Conservation (phyloP, 2,888 invertebrate genomes). For the Phragmatobia fuliginosa region DNA sequence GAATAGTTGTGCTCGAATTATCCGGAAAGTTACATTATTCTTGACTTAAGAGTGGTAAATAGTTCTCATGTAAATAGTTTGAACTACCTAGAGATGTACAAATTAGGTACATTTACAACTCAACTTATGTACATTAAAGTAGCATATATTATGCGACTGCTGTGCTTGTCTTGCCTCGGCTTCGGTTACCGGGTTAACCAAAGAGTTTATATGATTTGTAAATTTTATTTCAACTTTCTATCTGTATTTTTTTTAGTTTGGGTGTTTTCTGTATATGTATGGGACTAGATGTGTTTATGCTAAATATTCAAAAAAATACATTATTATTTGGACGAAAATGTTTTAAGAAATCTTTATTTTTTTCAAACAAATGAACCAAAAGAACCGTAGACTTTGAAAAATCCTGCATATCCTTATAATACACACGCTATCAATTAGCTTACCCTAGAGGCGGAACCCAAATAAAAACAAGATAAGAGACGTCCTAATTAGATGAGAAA, state of each 20-base stretch:
- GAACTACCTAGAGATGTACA: not conserved
- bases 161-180: too few species aligned
- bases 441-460: constrained; percentile 54
- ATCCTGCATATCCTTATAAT: not conserved
- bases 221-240: too few species aligned
- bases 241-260: too few species aligned
- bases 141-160: too few species aligned
- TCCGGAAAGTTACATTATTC: not conserved
- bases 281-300: too few species aligned
- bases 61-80: not conserved
- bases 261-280: too few species aligned
- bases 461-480: constrained; percentile 71
- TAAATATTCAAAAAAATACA: too few species aligned
- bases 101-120: not conserved
- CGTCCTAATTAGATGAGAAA: constrained; percentile 76
- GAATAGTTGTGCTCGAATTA: not conserved
- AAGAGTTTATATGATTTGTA: too few species aligned
- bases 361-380: not conserved
- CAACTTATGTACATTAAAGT: not conserved
- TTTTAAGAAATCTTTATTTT: not conserved
- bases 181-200: too few species aligned
- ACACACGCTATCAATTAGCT: constrained; percentile 55
- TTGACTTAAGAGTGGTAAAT: not conserved
- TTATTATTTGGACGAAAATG: not conserved
- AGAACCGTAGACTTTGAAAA: not conserved